Base-by-base conservation (phyloP, 64 coral and sea anemone species). In the Porites lutea region DNA sequence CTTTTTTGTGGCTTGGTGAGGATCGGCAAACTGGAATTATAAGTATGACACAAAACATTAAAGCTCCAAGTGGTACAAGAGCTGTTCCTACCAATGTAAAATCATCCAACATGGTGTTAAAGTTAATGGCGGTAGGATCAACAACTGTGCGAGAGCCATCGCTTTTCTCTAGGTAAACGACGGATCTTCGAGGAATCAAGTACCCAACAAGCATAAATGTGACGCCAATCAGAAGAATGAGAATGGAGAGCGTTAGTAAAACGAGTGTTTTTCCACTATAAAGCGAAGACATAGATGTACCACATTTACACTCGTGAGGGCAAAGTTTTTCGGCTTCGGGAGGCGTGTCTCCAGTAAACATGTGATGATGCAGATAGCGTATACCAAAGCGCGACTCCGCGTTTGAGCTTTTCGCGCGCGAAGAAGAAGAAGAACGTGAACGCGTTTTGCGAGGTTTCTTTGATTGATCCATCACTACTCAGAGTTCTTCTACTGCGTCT, bases 341-440 rank as follows among this genome's bases (percentile, higher is more conserved):
- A 78, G 88, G 82, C 80, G 88, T 83, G 82, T 66, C 88, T 79
- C 93, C 89, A 2, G 79, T 72, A 65, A 97, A 97, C 95, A 97
- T 97, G 48, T 97, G 95, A 97, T 97, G 93, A 88, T 97, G 95
- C 7, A 97, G 66, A 61, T 97, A 97, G 22, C 95, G 95, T 83
- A 93, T 97, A 83, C 95, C 95, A 89, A 97, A 97, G 67, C 95
- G 85, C 72, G 90, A 96, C 15, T 92, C 70, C 73, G 82, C 85
- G 58, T 87, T 86, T 20, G 90, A 44, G n/a, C 46, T 77, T 93
- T 79, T 89, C 54, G 59, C 87, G 87, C 80, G 91, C 58, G 93
- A 87, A 54, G 88, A 91, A 20, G 92, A 88, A 52, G 92, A 68
- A 23, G 88, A 91, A 20, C 95, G 92, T 52, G 92, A 68, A 23